Base-by-base conservation (phyloP, 2,888 invertebrate species). In the Eristalinus sepulchralis region DNA sequence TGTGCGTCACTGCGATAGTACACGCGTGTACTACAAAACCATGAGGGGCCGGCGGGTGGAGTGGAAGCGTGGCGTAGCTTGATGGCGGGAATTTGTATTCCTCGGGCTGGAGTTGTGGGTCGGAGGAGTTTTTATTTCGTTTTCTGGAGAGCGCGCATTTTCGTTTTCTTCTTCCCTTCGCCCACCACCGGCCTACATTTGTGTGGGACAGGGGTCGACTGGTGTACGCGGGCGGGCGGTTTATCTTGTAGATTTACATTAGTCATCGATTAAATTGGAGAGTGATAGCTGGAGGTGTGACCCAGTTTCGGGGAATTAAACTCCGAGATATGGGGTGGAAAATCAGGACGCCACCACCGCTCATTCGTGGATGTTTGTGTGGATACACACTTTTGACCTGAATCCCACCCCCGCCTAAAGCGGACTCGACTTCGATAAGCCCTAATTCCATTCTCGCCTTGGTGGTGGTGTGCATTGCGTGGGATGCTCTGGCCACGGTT, bases 1-100 rank as follows among this genome's bases (percentile, higher is more conserved):
- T 81, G 85, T 82, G 77, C 72, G 81, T 85, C 80, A 81, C 53
- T 78, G 77, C 81, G 72, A 85, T 82, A 85, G 81, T 85, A 85
- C 81, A 77, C 81, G 85, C 85, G 77, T 81, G 64, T 79, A 59
- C 62, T 81, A 81, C 17, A 47, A 17, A 47, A 17, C 47, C 36
- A 36, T 34, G 27, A 36, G 63, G 47, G 13, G 62, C 33, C 20
- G n/a, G 33, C 39, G 27, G 10, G 47, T 62, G 11, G 11, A 22
- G 36, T n/a, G 31, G 17, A 63, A 47, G 77, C 64, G 77, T 77
- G 60, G 57, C 59, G 47, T 81, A 67, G 80, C 57, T 73, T 72
- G 63, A 81, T 81, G 81, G 85, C 81, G 81, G 85, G 85, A 81
- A 85, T 73, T 72, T 81, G 71, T 79, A 47, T 24, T 70, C 24